Base-by-base conservation (phyloP, 2,888 invertebrate species). In the Drosophila glabriapex region DNA sequence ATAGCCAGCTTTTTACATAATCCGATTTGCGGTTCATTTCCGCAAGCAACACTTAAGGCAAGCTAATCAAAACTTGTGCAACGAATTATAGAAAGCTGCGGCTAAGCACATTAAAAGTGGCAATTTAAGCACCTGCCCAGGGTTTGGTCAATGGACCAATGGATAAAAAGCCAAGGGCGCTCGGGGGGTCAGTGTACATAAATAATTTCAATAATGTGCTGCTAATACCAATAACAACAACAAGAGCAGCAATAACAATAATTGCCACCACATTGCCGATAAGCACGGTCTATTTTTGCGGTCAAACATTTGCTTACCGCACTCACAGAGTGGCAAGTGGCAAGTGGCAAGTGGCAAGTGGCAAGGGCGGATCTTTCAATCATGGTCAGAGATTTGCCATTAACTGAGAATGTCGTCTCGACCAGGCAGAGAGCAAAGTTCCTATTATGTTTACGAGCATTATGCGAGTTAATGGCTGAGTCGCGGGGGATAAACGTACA, bases 121-220 rank as follows among this genome's bases (percentile, higher is more conserved):
- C 61, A 74, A 71, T 67, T 65, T 67, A 62, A 78, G 71, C 87
- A 81, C 73, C 84, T 82, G 86, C 58, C 73, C 52, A 54, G 22
- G 70, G 65, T 55, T 73, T n/a, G 41, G 39, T 58, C 71, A 65
- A 56, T 80, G 80, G 53, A 52, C 46, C 14, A 35, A 31, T 53
- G 63, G 60, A 83, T 62, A 80, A 67, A 43, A 71, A 70, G 56
- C 59, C 65, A 59, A 14, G 43, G 50, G 19, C 6, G 2, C 7
- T n/a, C 39, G 4, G 22, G 19, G 22, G 54, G 9, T 10, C 52
- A 56, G 54, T 50, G 55, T 68, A 70, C 70, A 85, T 80, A 83
- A 83, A 83, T 83, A 77, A 83, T 85, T 86, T 83, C 83, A 83
- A 86, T 86, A 83, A 83, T 86, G 78, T 83, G 84, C 83, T 84